These are phyloP conservation scores for Drosophila bipectinata DNA, from an alignment of 1,140 invertebrate genomes.

Conservation along the genomic window DNA sequence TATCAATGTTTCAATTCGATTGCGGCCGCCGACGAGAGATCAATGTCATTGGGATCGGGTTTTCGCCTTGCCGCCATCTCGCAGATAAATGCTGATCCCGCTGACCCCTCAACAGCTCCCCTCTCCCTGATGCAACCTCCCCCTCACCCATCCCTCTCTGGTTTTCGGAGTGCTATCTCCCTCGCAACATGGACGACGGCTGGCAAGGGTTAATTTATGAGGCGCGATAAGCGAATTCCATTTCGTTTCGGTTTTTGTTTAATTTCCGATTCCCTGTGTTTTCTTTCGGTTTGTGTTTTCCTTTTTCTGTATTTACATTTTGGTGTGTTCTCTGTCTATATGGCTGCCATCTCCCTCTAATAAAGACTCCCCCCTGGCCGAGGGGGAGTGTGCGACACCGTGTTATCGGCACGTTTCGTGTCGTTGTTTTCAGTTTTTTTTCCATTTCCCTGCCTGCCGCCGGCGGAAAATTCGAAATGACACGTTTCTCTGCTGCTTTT, in stretches of 20 bases:
- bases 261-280: slow-evolving; percentile 77
- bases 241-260: slow-evolving; percentile 82
- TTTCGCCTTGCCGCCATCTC: slow-evolving; percentile 29
- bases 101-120: slow-evolving; percentile 6
- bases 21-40: background rate
- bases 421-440: slow-evolving; percentile 45
- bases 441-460: slow-evolving; percentile 35
- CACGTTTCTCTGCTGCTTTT: slow-evolving; percentile 61
- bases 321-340: slow-evolving; percentile 10
- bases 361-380: background rate
- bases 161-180: slow-evolving; percentile 3
- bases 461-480: slow-evolving; percentile 76
- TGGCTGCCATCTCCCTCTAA: slow-evolving; percentile 15
- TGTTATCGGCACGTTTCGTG: slow-evolving; percentile 79
- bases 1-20: slow-evolving; percentile 28
- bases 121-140: background rate
- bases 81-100: slow-evolving; percentile 31
- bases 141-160: background rate
- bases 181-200: slow-evolving; percentile 54
- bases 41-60: slow-evolving; percentile 38
- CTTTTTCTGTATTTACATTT: slow-evolving; percentile 68
- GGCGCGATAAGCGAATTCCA: slow-evolving; percentile 81
- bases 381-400: slow-evolving; percentile 68
- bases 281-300: slow-evolving; percentile 54
- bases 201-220: slow-evolving; percentile 81